Base-by-base conservation (phyloP, 2,113 vertebrate genomes). In the Sinocyclocheilus maitianheensis region DNA sequence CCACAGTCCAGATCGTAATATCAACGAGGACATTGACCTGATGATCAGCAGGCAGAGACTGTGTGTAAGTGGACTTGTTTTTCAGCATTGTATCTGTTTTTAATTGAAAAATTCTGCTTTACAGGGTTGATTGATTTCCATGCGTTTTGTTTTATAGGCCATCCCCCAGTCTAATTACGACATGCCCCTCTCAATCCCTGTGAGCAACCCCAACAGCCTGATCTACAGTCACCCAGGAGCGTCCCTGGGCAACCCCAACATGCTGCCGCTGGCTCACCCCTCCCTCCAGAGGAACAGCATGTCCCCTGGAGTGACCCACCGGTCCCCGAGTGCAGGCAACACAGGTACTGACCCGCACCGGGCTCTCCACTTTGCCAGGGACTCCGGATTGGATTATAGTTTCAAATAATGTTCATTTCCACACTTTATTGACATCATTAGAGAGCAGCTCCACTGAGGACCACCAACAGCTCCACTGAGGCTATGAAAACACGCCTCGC, bases 31-130 rank as follows among this genome's bases (percentile, higher is more conserved):
- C 95, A 97, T 99, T 93, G 97, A 99, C 96, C 96, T 98, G 94
- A 99, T 99, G 97, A 97, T 99, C 96, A 98, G 96, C 97, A 95
- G 98, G 87, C 97, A 99, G 96, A 96, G 97, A 92, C 92, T 98
- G 93, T 99, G 98, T 95, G 98, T 99, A 96, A 96, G 98, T 97
- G 46, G 3, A 9, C 7, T 40, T 7, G 40, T 40, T 40, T 40
- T 40, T 40, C 40, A 40, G 5, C 40, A 7, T 40, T 40, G 40
- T 40, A 7, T 37, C 0, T 34, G 30, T 34, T 34, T 34, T 34
- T 34, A 37, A 37, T 37, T 37, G 5, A 37, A 37, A 37, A 37
- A 5, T 37, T 37, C 37, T 37, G 5, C 5, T 37, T 7, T 7
- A 40, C 40, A 40, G 5, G 40, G 71, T 40, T 48, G 40, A 48